A percentile compares a stretch with the other conserved stretches of the same genome.
Evolutionary conservation across 2,113 vertebrate species (phyloP).

Genomic region (Podarcis muralis): DNA sequence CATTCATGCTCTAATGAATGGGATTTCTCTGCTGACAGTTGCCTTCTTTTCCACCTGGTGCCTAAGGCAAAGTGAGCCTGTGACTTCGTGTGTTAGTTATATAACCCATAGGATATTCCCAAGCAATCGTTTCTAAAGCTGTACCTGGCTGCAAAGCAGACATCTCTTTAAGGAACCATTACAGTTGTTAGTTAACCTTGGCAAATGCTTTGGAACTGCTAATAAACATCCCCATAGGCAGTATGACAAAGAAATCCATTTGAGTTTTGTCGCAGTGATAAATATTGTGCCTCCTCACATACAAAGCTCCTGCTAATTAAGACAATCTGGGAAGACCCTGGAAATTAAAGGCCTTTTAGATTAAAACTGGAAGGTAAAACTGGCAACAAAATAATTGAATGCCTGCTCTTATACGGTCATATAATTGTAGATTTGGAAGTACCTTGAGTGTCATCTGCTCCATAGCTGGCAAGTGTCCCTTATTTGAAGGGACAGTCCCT

Average conservation of each 20-base stretch:
- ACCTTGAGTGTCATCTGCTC: no score
- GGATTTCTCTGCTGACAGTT: constrained; percentile 53
- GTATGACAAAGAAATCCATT: background rate
- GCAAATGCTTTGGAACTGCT: fast-evolving
- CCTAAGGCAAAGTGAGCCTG: constrained; percentile 59
- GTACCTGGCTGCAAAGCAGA: constrained; percentile 11
- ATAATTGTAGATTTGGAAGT: no score
- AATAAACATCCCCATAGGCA: constrained; percentile 2
- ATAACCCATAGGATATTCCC: constrained; percentile 56
- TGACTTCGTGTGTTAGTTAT: constrained; percentile 62
- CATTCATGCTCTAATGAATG: constrained; percentile 4
- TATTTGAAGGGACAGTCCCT: no score
- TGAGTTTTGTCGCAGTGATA: constrained; percentile 48
- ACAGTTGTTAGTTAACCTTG: constrained; percentile 32
- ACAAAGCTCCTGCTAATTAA: background rate
- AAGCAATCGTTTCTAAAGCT: background rate
- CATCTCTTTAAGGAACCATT: constrained; percentile 39
- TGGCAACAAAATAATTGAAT: no score
- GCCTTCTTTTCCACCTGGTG: background rate
- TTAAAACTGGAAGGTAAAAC: background rate
- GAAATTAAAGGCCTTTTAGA: background rate
- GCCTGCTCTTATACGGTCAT: no score
- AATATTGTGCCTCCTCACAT: constrained; percentile 20
- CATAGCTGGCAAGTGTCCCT: no score
- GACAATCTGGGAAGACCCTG: background rate